phyloP scores from a whole-genome alignment of 2,797 vertebrate genomes.

The Semotilus atromaculatus region DNA sequence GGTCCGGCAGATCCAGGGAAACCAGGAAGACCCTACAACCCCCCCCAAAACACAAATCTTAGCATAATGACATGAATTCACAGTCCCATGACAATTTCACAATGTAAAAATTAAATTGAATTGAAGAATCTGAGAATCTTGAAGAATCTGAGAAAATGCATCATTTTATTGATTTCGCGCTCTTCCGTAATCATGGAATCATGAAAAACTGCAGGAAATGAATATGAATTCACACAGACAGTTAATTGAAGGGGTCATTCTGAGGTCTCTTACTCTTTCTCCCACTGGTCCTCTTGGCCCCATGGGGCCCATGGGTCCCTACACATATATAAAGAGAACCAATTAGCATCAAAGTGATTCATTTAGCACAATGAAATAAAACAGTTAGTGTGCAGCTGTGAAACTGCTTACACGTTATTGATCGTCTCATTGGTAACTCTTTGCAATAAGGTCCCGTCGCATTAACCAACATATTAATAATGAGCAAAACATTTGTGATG shows the following conservation, averaged over 20 bases:
- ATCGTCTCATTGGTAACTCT: neutral
- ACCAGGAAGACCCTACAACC: slow-evolving; percentile 79
- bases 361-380: neutral
- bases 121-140: neutral
- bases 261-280: slow-evolving; percentile 76
- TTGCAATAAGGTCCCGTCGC: neutral
- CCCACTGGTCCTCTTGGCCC: slow-evolving; percentile 80
- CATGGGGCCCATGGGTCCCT: slow-evolving; percentile 78
- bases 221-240: neutral
- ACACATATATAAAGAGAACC: slow-evolving; percentile 28
- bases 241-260: neutral
- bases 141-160: neutral
- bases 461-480: neutral
- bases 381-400: neutral
- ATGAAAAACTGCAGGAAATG: neutral
- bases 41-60: neutral
- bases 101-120: too few species aligned
- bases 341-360: neutral
- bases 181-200: neutral
- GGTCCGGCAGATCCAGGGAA: slow-evolving; percentile 79
- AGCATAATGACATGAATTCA: neutral
- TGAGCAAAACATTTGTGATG: neutral
- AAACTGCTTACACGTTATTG: neutral
- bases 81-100: neutral
- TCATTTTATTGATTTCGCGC: fast-evolving